Evolutionary conservation across 2,113 vertebrate species (phyloP), one percentile per base, ranked within the genome.

Genomic region (Aegotheles bennettii): DNA sequence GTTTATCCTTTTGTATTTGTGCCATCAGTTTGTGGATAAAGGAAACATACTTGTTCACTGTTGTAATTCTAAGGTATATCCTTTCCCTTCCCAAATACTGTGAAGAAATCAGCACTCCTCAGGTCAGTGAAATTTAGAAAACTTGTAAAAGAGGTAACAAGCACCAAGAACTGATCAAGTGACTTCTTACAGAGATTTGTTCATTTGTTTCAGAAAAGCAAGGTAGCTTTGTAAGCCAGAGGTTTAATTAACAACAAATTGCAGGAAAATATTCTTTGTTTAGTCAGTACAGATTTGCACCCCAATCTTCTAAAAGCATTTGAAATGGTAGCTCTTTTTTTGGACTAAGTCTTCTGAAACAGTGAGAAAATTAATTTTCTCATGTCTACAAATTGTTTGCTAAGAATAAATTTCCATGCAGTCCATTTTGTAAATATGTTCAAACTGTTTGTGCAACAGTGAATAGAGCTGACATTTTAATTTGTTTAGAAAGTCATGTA

Each of bases 401-500:
- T 73, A 85, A 91, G 73, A 96, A 94, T 83, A 84, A 90, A 94
- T 97, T 92, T 57, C 70, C 19, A 25, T 68, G 69, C 36, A 79
- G 47, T 35, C 88, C 19, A 61, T 78, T 95, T 90, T 92, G 79
- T 63, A 96, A 97, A 94, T 94, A 90, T 81, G 7, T 79, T 97
- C 67, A 89, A 80, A 87, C 81, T 94, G 63, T 91, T 89, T 96
- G 48, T 69, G 45, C 87, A 96, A 84, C 36, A 81, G 48, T 84
- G 79, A 90, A 85, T 82, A 93, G 59, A 96, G 20, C 9, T 96
- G 95, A 94, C 50, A 80, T 96, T 83, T 95, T 95, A 96, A 96
- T 93, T 95, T 96, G 75, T 95, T 97, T 95, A 89, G 65, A 90
- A 87, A 97, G 57, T 47, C 54, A 77, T 11, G 9, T 50, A 70